Conservation (phyloP, 2,113 vertebrate species). For the Vanacampus margaritifer region DNA sequence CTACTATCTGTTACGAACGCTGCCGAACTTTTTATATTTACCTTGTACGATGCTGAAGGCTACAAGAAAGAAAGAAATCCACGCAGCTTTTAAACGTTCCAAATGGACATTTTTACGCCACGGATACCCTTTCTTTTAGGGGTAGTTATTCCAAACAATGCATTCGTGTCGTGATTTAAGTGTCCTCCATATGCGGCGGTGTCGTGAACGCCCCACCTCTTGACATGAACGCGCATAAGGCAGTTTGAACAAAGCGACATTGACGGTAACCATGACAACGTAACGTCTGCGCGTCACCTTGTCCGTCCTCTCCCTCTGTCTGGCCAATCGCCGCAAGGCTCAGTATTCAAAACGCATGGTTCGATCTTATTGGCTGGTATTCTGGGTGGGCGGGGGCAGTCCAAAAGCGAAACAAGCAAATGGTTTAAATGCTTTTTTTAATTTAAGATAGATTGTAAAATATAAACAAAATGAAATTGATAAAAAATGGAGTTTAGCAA, state of each 20-base stretch:
- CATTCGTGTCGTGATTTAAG: conserved; percentile 7
- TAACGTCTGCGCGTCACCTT: conserved; percentile 56
- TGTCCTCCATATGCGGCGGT: background rate
- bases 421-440: background rate
- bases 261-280: conserved; percentile 74
- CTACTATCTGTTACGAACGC: background rate
- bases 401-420: background rate
- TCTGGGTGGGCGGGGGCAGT: background rate
- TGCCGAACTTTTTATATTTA: background rate
- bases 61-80: background rate
- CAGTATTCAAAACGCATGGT: conserved; percentile 58
- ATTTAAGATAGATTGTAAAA: background rate
- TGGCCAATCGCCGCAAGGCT: conserved; percentile 39
- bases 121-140: background rate
- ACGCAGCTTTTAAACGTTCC: background rate
- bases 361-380: conserved; percentile 55
- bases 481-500: background rate
- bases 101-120: background rate
- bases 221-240: conserved; percentile 29
- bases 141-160: background rate
- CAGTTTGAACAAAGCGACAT: conserved; percentile 70
- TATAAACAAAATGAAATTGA: background rate
- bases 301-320: background rate
- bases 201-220: background rate
- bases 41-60: background rate